Conservation (phyloP, 2,113 vertebrate genomes). For the Phaethon lepturus region DNA sequence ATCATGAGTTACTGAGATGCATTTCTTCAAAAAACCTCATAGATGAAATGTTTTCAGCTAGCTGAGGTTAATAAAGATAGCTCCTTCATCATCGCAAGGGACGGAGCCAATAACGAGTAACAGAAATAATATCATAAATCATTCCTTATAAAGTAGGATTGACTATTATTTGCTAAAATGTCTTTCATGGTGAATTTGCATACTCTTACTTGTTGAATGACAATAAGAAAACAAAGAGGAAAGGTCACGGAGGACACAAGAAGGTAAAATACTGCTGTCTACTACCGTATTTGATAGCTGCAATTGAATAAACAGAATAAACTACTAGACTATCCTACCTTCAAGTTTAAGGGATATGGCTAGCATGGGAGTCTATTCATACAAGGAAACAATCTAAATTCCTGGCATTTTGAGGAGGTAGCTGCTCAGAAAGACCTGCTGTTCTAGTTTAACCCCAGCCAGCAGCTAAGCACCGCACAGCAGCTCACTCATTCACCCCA, state of each 20-base stretch:
- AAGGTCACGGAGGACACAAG: neutral
- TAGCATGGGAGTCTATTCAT: neutral
- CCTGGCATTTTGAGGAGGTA: neutral
- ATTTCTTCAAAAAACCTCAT: neutral
- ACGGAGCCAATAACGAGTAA: slow-evolving; percentile 10
- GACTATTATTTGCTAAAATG: slow-evolving; percentile 11
- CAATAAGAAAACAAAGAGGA: neutral
- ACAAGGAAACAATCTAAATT: neutral
- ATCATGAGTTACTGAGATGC: neutral
- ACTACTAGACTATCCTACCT: neutral
- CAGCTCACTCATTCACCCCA: too few relatives aligned
- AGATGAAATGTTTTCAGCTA: slow-evolving; percentile 22
- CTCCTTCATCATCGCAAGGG: slow-evolving; percentile 38
- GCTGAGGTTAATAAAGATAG: slow-evolving; percentile 47
- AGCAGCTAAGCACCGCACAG: too few relatives aligned
- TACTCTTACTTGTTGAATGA: neutral
- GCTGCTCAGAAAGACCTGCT: neutral
- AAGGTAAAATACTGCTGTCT: neutral
- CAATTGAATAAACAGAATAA: neutral
- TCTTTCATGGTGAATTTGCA: slow-evolving; percentile 25
- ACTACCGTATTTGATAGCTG: neutral
- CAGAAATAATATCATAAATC: slow-evolving; percentile 55
- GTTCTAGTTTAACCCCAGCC: too few relatives aligned
- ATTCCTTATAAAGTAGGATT: neutral
- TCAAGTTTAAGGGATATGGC: too few relatives aligned